phyloP scores from a whole-genome alignment of 2,113 vertebrate genomes.

The Nycticryphes semicollaris region DNA sequence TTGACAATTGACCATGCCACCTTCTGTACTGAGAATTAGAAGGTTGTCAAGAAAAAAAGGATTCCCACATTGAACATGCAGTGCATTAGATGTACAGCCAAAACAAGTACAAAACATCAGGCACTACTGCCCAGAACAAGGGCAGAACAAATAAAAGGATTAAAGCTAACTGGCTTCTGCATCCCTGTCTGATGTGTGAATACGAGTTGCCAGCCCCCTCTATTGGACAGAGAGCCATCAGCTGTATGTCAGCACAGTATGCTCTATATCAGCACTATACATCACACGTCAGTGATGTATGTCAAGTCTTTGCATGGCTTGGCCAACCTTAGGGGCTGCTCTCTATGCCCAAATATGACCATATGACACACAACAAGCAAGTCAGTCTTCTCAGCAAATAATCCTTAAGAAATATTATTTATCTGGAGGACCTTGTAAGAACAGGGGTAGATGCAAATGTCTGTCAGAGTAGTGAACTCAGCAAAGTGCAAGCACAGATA shows the following conservation, averaged over 20 bases:
- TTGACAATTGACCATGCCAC: background rate
- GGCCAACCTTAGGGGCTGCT: background rate
- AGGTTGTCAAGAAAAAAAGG: background rate
- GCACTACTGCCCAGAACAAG: background rate
- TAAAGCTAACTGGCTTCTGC: background rate
- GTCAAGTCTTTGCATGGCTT: background rate
- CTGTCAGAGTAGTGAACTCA: background rate
- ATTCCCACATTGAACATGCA: background rate
- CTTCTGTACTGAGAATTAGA: background rate
- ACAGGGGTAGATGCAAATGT: background rate
- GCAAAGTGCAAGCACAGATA: background rate
- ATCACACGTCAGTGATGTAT: accelerated
- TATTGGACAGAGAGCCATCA: background rate
- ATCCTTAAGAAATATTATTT: background rate
- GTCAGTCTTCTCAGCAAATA: background rate
- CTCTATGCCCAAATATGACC: background rate
- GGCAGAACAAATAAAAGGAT: accelerated
- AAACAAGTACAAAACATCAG: background rate
- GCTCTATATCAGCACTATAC: accelerated
- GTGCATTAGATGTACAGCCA: background rate
- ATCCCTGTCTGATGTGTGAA: background rate
- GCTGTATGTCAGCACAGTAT: accelerated
- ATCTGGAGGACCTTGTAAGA: background rate
- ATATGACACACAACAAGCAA: background rate
- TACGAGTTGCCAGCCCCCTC: background rate